Evolutionary conservation across 2,797 vertebrate genomes (phyloP).

Genomic region (Naso thynnoides): DNA sequence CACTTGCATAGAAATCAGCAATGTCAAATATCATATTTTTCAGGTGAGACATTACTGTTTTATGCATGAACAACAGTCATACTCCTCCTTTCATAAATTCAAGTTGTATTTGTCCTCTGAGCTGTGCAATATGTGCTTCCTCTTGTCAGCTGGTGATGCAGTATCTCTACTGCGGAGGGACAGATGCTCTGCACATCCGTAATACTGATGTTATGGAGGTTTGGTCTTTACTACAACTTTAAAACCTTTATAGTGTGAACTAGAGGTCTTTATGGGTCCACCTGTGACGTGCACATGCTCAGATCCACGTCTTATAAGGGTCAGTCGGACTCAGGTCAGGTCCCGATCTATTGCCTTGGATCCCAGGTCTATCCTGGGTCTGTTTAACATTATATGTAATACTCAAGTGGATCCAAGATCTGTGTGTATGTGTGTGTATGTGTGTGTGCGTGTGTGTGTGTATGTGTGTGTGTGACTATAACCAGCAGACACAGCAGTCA

Average conservation of each 20-base stretch:
- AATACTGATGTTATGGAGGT: constrained; percentile 99
- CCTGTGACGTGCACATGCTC: no score
- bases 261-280: no score
- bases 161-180: constrained; percentile 96
- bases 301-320: no score
- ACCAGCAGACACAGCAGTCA: no score
- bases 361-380: no score
- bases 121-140: constrained; percentile 8
- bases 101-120: neutral
- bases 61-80: neutral
- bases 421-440: no score
- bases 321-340: no score
- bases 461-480: no score
- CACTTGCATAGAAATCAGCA: constrained; percentile 98
- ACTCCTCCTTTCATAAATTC: neutral
- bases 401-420: no score
- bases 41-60: constrained; percentile 84
- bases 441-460: no score
- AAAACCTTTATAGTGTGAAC: neutral
- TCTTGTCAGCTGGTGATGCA: constrained; percentile 96
- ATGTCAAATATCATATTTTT: constrained; percentile 98
- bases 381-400: no score
- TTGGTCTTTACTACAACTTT: constrained; percentile 23
- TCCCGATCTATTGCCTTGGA: no score
- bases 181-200: constrained; percentile 95